Percentiles rank a stretch among this genome's conserved stretches.
These are phyloP conservation scores for Diadema setosum DNA, from an alignment of 35 echinoderm and acorn worm genomes.

Conservation along the genomic window DNA sequence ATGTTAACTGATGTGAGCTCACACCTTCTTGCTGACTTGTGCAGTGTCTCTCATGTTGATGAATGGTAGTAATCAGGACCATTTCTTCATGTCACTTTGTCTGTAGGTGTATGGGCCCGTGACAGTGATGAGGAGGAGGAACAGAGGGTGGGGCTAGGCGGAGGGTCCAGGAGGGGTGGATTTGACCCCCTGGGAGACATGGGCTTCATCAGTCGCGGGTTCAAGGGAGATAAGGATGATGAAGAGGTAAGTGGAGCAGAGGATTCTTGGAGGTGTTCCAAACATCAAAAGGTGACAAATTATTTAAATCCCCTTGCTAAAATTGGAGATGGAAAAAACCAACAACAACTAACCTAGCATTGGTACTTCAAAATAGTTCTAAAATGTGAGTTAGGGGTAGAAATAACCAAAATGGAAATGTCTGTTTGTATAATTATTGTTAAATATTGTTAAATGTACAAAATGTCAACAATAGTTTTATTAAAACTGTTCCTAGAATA, in stretches of 20 bases:
- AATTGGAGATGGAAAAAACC: no score
- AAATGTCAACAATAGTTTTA: no score
- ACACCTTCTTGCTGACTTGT: no score
- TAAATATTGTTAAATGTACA: no score
- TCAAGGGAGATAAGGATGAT: conserved; percentile 23
- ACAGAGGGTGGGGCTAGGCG: conserved; percentile 47
- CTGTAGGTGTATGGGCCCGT: conserved; percentile 68
- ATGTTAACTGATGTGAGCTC: no score
- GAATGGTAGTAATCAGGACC: neutral
- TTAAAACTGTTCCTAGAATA: no score
- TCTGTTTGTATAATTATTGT: no score
- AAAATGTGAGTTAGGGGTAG: no score
- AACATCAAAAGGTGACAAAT: neutral
- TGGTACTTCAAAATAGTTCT: no score
- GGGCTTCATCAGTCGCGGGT: conserved; percentile 58
- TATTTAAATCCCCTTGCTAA: neutral
- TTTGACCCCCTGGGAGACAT: conserved; percentile 54
- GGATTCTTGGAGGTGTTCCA: neutral
- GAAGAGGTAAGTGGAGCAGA: neutral
- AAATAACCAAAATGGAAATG: no score
- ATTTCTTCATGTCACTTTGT: neutral
- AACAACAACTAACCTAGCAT: no score
- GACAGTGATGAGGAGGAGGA: conserved; percentile 89
- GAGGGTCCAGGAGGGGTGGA: neutral
- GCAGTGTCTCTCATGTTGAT: no score